Base-by-base conservation (phyloP, 1,140 invertebrate species). In the Dolichoris vasculosae region DNA sequence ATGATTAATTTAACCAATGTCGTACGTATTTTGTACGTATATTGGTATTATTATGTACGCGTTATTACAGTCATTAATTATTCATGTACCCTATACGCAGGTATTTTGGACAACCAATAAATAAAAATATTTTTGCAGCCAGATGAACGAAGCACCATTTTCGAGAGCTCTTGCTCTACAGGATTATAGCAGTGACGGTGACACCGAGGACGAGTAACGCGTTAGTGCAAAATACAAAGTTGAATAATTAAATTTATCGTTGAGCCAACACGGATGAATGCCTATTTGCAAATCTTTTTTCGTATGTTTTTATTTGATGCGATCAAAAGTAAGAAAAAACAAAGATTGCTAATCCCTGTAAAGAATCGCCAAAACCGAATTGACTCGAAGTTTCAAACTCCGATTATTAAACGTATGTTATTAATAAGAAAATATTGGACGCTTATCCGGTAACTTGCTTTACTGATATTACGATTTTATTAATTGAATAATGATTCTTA, bases 171-270 rank as follows among this genome's bases (percentile, higher is more conserved):
- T 94, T 81, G 90, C 95, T 88, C 93, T 95, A 32, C 95, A 95
- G 89, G 96, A 95, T 94, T 98, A 97, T 94, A 97, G 96, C 80
- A 98, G 97, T 93, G 97, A 98, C 90, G 96, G 97, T 40, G 97
- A 98, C 90, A 97, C 97, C 48, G 97, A 98, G 91, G 97, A 97
- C 90, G 96, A 97, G 94, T 97, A 95, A 94, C 82, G 63, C 55
- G 23, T 48, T 71, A 64, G 46, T 71, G 35, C 30, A 82, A 78
- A 67, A 46, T 51, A 30, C 38, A 64, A 86, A 77, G 55, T n/a
- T 35, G 32, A 83, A 15, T 46, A 40, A 77, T 64, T 67, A 79
- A 77, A 82, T 86, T 48, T 26, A 78, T 69, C 69, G 23, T 67
- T 73, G 59, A 82, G 71, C 35, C 71, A 78, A 86, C 73, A 82